Base-by-base conservation (phyloP, 2,113 vertebrate genomes). In the Rhabdornis inornatus region DNA sequence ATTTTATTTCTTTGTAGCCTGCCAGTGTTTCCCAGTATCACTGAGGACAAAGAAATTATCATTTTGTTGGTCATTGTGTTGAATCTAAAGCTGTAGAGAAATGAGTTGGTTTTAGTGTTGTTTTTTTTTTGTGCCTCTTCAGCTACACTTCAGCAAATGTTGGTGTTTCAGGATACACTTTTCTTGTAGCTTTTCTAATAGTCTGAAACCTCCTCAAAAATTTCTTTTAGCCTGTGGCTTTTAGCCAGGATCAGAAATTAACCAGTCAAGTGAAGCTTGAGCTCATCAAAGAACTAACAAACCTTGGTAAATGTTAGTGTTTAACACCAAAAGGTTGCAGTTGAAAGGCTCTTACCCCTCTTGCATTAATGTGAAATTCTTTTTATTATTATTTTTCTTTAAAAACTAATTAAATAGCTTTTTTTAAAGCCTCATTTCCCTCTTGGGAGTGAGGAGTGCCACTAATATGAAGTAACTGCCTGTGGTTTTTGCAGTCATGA, bases 51-150 rank as follows among this genome's bases (percentile, higher is more conserved):
- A 86, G 65, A 24, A 81, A 61, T 35, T 72, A 35, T 63, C 25
- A 3, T 30, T 61, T 11, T 64, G 14, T 87, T 0, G 0, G 7
- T 60, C 10, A 1, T 31, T 42, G n/a, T 2, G 0, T 19, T 52
- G 28, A n/a, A 7, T 89, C 33, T 81, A 75, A 44, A 44, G 31
- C 25, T 0, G 0, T 6, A 39, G 45, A 55, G 42, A 45, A 79
- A 33, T 7, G 3, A n/a, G 21, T 5, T 23, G 42, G 7, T 20
- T 83, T 87, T 42, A 76, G 55, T 50, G 30, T 47, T n/a, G n/a
- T n/a, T n/a, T n/a, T n/a, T n/a, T n/a, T 15, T 72, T 83, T 70
- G 30, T 57, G 27, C 23, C 44, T 64, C 40, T 71, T 80, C n/a
- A 40, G 16, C 25, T 74, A 6, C 15, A 6, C 20, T 33, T 78